These are phyloP conservation scores for Lutraria lutraria DNA, from an alignment of 2,888 invertebrate species.

Conservation along the genomic window DNA sequence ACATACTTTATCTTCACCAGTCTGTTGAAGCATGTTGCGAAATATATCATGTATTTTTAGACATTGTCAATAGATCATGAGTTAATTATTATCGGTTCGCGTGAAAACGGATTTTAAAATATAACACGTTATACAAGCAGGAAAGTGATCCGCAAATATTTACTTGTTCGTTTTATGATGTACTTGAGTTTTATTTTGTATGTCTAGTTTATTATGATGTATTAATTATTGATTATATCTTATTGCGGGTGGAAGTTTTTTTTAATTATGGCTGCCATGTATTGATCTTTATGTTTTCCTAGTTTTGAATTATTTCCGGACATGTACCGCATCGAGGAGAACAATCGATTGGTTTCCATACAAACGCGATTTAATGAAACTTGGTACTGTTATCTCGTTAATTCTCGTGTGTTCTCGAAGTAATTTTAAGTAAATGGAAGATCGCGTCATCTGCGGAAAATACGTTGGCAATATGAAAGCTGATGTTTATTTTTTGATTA, in stretches of 20 bases:
- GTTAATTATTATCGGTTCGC: too few relatives aligned
- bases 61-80: background rate
- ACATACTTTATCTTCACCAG: too few relatives aligned
- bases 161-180: background rate
- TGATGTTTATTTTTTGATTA: background rate
- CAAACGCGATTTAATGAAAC: background rate
- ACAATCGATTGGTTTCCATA: conserved; percentile 3
- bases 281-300: conserved; percentile 12
- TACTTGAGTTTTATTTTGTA: background rate
- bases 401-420: background rate
- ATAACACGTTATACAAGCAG: background rate
- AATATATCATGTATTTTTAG: background rate
- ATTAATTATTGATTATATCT: background rate
- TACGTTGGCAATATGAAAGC: background rate
- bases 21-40: too few relatives aligned
- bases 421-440: background rate
- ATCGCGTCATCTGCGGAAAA: background rate
- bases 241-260: background rate
- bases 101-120: too few relatives aligned
- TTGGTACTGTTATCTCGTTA: background rate
- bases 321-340: background rate
- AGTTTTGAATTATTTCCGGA: conserved; percentile 6
- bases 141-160: background rate
- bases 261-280: conserved; percentile 10
- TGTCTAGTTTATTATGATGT: background rate